Evolutionary conservation across 2,888 invertebrate species (phyloP), one percentile per base, ranked within the genome.

Genomic region (Lasioglossum pauxillum): DNA sequence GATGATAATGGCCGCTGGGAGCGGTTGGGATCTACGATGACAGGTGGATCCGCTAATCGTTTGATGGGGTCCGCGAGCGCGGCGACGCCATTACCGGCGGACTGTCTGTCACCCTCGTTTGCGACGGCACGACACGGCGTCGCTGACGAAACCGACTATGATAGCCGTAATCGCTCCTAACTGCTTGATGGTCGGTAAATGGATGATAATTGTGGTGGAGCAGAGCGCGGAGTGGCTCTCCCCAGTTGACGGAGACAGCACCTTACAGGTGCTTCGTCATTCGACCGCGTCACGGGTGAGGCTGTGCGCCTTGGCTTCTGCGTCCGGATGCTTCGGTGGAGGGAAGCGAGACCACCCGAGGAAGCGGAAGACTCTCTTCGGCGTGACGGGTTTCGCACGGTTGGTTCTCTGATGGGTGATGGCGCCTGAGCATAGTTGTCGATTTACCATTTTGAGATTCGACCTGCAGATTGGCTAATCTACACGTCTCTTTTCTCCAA

Each of bases 151-250:
- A 94, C 91, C 89, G 84, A 83, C 94, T 92, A 93, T 92, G 94
- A 95, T 95, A 92, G 93, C 92, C 90, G 94, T 93, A 94, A 94
- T 95, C 94, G 93, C 89, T 86, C 88, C 91, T 94, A 94, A 94
- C 93, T 93, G 92, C 94, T 94, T 93, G 94, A 95, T 94, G 93
- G 92, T 92, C 93, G 93, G 93, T 94, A 94, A 95, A 94, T 94
- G 94, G 94, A 93, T 94, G 92, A 95, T 94, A 94, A 95, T 94
- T 94, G 93, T 90, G 88, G 82, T 82, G 86, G 76, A 88, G 90
- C 31, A 57, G n/a, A 84, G 57, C 85, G 86, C 75, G 73, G 86
- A 87, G 84, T 75, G 85, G 38, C 75, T 57, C 81, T 74, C 72
- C 74, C 72, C 71, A 31, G 31, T 64, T 31, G 16, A 64, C 64